These are phyloP conservation scores for Rhingia rostrata DNA, from an alignment of 2,888 invertebrate genomes.

Conservation along the genomic window DNA sequence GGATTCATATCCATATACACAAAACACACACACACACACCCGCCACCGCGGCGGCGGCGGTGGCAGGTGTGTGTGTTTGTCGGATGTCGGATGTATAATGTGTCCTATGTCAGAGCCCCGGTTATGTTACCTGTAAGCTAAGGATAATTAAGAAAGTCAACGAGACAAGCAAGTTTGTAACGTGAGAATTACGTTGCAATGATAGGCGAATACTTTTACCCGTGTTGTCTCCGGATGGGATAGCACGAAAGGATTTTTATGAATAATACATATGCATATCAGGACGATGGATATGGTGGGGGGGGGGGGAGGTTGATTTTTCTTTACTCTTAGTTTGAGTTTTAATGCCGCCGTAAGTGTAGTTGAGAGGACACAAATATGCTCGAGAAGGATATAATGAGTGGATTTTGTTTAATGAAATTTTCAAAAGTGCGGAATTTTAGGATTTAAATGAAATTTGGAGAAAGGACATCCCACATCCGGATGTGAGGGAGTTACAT, in stretches of 20 bases:
- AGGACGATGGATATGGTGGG: not conserved
- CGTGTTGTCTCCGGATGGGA: slow-evolving; percentile 6
- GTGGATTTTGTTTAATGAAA: too few species aligned
- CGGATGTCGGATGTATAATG: not conserved
- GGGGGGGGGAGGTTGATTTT: not conserved
- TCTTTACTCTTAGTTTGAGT: too few species aligned
- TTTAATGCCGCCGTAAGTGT: too few species aligned
- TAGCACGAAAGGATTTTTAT: slow-evolving; percentile 17
- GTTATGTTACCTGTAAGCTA: slow-evolving; percentile 18
- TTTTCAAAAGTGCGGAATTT: too few species aligned
- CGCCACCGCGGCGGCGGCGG: slow-evolving; percentile 22
- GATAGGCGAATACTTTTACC: slow-evolving; percentile 14
- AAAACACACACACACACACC: slow-evolving; percentile 26
- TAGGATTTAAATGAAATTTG: too few species aligned
- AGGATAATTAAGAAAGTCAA: slow-evolving; percentile 53
- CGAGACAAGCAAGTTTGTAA: slow-evolving; percentile 28
- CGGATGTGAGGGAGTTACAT: too few species aligned
- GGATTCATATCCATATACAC: slow-evolving; percentile 9
- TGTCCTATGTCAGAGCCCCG: not conserved
- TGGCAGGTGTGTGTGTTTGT: not conserved
- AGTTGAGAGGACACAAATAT: too few species aligned
- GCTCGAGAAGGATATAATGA: too few species aligned
- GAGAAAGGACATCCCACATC: too few species aligned
- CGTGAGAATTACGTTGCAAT: slow-evolving; percentile 50
- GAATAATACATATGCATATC: slow-evolving; percentile 32